Conservation (phyloP, 2,797 vertebrate species). For the Spinus olivaceus region DNA sequence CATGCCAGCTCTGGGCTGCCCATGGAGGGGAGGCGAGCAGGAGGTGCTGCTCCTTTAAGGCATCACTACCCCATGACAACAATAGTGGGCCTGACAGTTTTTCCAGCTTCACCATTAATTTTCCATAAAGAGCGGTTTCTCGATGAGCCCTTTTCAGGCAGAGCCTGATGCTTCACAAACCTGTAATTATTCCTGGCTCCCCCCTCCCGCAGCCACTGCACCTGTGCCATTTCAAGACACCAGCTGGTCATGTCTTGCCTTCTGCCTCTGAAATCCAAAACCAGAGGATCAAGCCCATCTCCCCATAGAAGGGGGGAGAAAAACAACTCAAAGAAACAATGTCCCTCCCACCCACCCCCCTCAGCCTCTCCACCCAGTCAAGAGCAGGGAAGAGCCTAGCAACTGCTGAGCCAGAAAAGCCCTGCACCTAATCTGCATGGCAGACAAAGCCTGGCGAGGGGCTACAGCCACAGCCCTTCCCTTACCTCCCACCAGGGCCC, state of each 20-base stretch:
- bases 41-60: slow-evolving; percentile 57
- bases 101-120: slow-evolving; percentile 76
- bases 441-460: slow-evolving; percentile 61
- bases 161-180: slow-evolving; percentile 78
- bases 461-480: slow-evolving; percentile 20
- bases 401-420: slow-evolving; percentile 45
- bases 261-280: slow-evolving; percentile 76
- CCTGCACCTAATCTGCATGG: slow-evolving; percentile 63
- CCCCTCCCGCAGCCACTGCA: slow-evolving; percentile 80
- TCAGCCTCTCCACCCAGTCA: slow-evolving; percentile 58
- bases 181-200: slow-evolving; percentile 81
- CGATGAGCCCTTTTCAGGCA: slow-evolving; percentile 73
- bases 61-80: slow-evolving; percentile 55
- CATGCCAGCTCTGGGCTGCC: neutral
- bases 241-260: slow-evolving; percentile 81
- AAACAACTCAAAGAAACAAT: slow-evolving; percentile 48
- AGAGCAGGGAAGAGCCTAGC: slow-evolving; percentile 60
- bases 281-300: slow-evolving; percentile 59
- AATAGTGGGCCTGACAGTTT: slow-evolving; percentile 68
- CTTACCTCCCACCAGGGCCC: neutral
- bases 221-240: slow-evolving; percentile 80
- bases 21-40: neutral
- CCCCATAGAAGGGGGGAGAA: slow-evolving; percentile 29
- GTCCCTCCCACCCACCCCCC: slow-evolving; percentile 25
- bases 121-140: slow-evolving; percentile 80